phyloP scores from a whole-genome alignment of 2,797 vertebrate genomes.

The Psittacula echo region DNA sequence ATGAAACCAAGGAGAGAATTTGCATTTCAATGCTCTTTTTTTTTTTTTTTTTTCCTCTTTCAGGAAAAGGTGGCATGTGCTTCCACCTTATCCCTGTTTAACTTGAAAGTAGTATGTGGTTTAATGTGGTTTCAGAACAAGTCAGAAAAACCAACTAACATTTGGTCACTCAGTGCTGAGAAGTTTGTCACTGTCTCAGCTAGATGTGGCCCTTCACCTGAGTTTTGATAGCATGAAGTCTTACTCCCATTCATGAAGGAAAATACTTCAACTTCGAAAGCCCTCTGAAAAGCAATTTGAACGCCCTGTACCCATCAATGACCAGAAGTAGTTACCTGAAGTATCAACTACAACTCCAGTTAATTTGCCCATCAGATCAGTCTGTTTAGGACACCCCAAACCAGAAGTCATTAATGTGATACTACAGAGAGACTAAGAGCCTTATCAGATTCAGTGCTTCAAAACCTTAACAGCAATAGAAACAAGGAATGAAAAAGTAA shows the following conservation, averaged over 20 bases:
- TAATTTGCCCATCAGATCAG: not conserved
- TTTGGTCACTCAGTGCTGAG: constrained; percentile 8
- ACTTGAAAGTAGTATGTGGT: not conserved
- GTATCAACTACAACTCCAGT: not conserved
- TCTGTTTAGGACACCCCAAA: not conserved
- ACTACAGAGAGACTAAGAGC: not conserved
- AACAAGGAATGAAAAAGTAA: not conserved
- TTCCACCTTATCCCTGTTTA: not conserved
- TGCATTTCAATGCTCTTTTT: constrained; percentile 3
- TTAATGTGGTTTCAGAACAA: constrained; percentile 14
- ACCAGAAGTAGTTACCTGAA: not conserved
- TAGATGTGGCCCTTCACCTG: not conserved
- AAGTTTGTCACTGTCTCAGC: not conserved
- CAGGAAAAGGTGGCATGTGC: not conserved
- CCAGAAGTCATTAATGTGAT: not conserved
- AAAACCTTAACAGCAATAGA: not conserved
- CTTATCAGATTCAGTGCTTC: not conserved
- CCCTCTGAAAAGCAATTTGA: not conserved
- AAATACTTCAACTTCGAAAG: not conserved
- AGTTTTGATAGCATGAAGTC: not conserved
- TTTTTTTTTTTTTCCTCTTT: not conserved
- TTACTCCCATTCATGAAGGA: not conserved
- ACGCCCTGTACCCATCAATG: not conserved
- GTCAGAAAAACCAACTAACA: not conserved
- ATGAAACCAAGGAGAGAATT: constrained; percentile 24